Conservation (phyloP, 2,888 invertebrate species). For the Norana najaformis region DNA sequence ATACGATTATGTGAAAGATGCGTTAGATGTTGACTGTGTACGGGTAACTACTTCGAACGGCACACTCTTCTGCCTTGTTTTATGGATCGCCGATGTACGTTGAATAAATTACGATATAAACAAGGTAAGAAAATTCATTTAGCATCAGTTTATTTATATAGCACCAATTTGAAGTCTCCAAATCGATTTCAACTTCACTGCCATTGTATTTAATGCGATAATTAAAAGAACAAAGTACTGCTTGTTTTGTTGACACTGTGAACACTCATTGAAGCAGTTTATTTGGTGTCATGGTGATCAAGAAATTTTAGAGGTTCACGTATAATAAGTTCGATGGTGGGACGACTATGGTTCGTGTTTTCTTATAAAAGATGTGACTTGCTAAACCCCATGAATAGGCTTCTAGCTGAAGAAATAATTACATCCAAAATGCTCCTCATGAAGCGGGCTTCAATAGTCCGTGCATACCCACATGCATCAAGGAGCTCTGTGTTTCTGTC, state of each 20-base stretch:
- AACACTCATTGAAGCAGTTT: background rate
- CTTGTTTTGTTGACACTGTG: background rate
- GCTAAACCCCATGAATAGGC: too few species aligned
- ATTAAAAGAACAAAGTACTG: background rate
- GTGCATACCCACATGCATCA: too few species aligned
- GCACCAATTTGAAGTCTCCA: background rate
- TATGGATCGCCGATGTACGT: background rate
- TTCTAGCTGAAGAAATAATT: too few species aligned
- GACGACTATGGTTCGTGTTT: too few species aligned
- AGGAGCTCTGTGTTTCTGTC: too few species aligned
- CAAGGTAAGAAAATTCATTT: background rate
- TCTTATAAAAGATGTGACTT: background rate
- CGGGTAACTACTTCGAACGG: background rate
- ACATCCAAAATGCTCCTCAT: too few species aligned
- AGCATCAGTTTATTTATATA: background rate
- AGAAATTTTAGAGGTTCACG: background rate
- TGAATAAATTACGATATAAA: background rate
- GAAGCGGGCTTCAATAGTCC: too few species aligned
- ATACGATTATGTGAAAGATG: background rate
- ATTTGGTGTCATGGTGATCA: background rate
- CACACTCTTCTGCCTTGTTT: background rate
- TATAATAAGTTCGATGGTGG: background rate
- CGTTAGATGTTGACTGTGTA: background rate
- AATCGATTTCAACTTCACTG: background rate
- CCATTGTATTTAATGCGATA: background rate